A percentile compares a stretch with the other conserved stretches of the same genome.
These are phyloP conservation scores for Fukomys damarensis DNA, from an alignment of 2,113 vertebrate genomes.

Conservation along the genomic window DNA sequence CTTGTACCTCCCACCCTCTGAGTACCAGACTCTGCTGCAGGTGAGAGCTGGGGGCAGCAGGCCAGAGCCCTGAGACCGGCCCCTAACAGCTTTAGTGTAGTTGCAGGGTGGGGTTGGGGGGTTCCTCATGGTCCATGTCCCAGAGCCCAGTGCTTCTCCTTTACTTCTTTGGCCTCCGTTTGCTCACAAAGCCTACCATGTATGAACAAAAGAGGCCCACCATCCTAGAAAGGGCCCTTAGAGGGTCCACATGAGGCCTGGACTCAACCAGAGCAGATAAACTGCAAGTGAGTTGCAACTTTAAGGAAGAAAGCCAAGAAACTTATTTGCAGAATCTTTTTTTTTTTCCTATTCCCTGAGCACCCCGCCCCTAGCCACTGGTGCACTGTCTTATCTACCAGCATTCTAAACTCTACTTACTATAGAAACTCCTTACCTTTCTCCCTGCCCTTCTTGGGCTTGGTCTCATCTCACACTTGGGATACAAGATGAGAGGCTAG, in stretches of 20 bases:
- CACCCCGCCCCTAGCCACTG: neutral
- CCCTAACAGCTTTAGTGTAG: conserved; percentile 22
- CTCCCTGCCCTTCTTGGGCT: neutral
- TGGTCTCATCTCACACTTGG: conserved; percentile 10
- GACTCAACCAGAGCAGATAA: conserved; percentile 22
- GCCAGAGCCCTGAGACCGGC: neutral
- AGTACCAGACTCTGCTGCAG: conserved; percentile 2
- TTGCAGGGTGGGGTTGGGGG: neutral
- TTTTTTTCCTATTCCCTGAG: neutral
- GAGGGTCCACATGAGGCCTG: neutral
- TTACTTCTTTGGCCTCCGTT: conserved; percentile 30
- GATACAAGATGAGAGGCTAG: neutral
- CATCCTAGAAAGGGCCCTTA: neutral
- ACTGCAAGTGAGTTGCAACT: neutral
- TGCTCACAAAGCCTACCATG: neutral
- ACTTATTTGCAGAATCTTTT: conserved; percentile 25
- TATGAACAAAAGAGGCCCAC: neutral
- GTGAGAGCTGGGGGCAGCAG: neutral
- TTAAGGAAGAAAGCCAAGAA: conserved; percentile 42
- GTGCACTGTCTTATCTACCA: neutral
- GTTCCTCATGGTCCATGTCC: neutral
- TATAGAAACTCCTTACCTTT: neutral
- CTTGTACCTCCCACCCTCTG: neutral
- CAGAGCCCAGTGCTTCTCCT: neutral
- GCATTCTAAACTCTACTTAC: neutral